These are phyloP conservation scores for Orientallactaga bullata DNA, from an alignment of 2,113 vertebrate species.

Conservation along the genomic window DNA sequence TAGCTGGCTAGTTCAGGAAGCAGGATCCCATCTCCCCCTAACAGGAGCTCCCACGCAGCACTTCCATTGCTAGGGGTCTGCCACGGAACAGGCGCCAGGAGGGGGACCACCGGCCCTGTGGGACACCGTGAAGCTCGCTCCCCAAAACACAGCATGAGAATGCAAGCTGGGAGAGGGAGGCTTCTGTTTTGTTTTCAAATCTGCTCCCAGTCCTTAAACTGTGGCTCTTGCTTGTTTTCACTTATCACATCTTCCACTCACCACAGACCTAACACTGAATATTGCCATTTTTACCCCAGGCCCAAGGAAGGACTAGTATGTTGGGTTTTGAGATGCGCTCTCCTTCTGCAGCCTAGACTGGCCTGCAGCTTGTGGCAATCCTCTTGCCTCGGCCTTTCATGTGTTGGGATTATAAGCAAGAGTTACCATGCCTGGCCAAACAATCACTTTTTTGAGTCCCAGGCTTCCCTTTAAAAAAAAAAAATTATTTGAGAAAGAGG, in stretches of 20 bases:
- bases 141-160: not conserved
- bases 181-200: not conserved
- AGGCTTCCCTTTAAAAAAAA: too few species aligned
- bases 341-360: not conserved
- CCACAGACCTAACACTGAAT: rapidly evolving
- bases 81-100: not conserved
- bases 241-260: too few species aligned
- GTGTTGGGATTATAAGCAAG: not conserved
- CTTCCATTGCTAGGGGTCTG: rapidly evolving
- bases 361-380: not conserved
- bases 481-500: too few species aligned
- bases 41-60: rapidly evolving
- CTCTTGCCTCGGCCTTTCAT: not conserved
- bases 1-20: rapidly evolving
- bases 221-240: too few species aligned
- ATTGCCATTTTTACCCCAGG: not conserved
- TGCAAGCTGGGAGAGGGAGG: too few species aligned
- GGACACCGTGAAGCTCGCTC: too few species aligned
- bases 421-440: not conserved
- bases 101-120: not conserved
- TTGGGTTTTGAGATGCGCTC: not conserved
- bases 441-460: not conserved
- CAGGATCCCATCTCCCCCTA: not conserved
- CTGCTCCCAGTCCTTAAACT: not conserved
- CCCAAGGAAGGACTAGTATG: rapidly evolving